Evolutionary conservation across 2,797 vertebrate genomes (phyloP).

Genomic region (Salmo trutta): DNA sequence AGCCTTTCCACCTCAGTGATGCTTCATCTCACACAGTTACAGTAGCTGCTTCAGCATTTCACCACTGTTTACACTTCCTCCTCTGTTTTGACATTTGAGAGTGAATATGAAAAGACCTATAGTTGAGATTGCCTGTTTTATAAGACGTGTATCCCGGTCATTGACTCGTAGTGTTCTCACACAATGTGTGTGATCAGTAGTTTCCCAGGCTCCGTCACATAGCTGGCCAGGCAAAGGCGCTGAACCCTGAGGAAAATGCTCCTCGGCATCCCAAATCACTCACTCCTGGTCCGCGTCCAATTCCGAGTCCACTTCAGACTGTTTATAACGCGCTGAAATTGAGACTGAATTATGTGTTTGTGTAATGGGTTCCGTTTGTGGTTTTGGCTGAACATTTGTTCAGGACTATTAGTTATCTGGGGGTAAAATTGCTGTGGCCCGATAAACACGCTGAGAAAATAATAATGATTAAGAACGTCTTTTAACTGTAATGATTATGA

Average conservation of each 20-base stretch:
- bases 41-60: conserved; percentile 82
- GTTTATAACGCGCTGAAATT: conserved; percentile 91
- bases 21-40: conserved; percentile 75
- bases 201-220: conserved; percentile 88
- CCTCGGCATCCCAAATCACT: conserved; percentile 87
- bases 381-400: conserved; percentile 85
- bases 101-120: conserved; percentile 87
- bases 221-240: conserved; percentile 85
- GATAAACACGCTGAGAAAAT: conserved; percentile 79
- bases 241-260: conserved; percentile 88
- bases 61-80: conserved; percentile 80
- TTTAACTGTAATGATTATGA: conserved; percentile 30
- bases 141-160: conserved; percentile 82
- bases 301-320: conserved; percentile 89
- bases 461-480: conserved; percentile 59
- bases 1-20: conserved; percentile 76
- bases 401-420: conserved; percentile 89
- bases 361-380: conserved; percentile 89
- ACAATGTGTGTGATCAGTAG: conserved; percentile 85
- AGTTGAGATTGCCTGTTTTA: conserved; percentile 87
- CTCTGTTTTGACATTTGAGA: conserved; percentile 39
- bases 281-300: conserved; percentile 85
- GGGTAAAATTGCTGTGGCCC: conserved; percentile 84
- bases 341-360: conserved; percentile 92
- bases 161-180: conserved; percentile 83